Percentiles rank a stretch among this genome's conserved stretches.
phyloP scores from a whole-genome alignment of 2,113 vertebrate species.

The Prunella himalayana region DNA sequence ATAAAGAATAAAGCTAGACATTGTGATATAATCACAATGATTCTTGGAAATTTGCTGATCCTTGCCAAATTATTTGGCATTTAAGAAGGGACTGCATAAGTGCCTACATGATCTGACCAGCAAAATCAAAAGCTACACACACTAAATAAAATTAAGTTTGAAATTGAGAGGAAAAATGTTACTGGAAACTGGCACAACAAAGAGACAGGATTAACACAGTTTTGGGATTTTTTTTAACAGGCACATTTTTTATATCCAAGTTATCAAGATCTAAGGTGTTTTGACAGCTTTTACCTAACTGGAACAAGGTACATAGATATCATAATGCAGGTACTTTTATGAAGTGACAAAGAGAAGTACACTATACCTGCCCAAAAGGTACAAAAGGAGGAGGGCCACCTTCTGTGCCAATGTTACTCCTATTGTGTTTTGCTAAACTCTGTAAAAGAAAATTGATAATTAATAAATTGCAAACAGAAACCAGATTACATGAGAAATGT shows the following conservation, averaged over 20 bases:
- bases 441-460: conserved; percentile 49
- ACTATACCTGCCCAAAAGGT: conserved; percentile 92
- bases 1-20: background rate
- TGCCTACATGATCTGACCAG: accelerated
- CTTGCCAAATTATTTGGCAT: background rate
- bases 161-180: background rate
- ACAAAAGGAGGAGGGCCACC: conserved; percentile 97
- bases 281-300: background rate
- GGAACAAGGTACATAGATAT: background rate
- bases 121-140: background rate
- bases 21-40: accelerated
- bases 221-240: background rate
- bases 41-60: background rate
- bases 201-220: background rate
- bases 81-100: background rate
- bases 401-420: conserved; percentile 93
- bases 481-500: background rate
- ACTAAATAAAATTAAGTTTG: background rate
- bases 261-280: background rate
- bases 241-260: background rate
- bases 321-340: background rate
- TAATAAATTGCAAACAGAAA: background rate
- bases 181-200: background rate
- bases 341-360: background rate
- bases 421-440: conserved; percentile 95